phyloP scores from a whole-genome alignment of 2,888 invertebrate genomes.

The Macaria notata region DNA sequence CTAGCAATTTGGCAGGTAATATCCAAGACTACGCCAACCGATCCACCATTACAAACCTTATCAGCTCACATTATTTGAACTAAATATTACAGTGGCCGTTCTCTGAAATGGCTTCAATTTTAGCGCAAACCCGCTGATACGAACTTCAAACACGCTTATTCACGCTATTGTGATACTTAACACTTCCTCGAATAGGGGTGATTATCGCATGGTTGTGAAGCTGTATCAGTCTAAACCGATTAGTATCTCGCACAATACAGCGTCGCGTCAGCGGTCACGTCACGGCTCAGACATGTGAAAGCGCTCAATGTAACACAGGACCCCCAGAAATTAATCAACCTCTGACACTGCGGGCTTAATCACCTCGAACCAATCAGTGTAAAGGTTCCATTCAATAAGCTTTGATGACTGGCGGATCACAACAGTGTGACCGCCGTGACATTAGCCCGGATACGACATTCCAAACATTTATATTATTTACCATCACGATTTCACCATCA shows the following conservation, averaged over 20 bases:
- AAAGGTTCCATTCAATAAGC: constrained; percentile 8
- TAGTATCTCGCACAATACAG: constrained; percentile 19
- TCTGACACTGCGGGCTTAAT: constrained; percentile 1
- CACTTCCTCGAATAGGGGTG: constrained; percentile 14
- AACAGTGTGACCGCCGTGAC: neutral
- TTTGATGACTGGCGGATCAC: constrained; percentile 1
- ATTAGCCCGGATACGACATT: neutral
- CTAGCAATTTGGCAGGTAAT: constrained; percentile 30
- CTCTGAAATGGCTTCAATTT: constrained; percentile 35
- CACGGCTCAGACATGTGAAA: constrained; percentile 29
- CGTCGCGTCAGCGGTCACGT: constrained; percentile 18
- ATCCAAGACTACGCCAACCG: constrained; percentile 23
- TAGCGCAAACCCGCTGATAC: constrained; percentile 36
- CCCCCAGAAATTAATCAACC: constrained; percentile 20
- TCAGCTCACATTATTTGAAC: constrained; percentile 33
- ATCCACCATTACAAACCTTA: constrained; percentile 35
- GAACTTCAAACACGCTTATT: constrained; percentile 32
- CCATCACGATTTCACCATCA: constrained; percentile 7
- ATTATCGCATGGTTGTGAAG: constrained; percentile 19
- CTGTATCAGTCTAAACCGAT: constrained; percentile 26
- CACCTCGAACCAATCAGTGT: constrained; percentile 22
- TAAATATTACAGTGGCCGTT: constrained; percentile 27
- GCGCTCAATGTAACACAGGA: constrained; percentile 23
- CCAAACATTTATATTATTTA: neutral
- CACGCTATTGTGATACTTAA: constrained; percentile 31